These are phyloP conservation scores for Drosophila erecta DNA, from an alignment of 1,140 invertebrate genomes.

Conservation along the genomic window DNA sequence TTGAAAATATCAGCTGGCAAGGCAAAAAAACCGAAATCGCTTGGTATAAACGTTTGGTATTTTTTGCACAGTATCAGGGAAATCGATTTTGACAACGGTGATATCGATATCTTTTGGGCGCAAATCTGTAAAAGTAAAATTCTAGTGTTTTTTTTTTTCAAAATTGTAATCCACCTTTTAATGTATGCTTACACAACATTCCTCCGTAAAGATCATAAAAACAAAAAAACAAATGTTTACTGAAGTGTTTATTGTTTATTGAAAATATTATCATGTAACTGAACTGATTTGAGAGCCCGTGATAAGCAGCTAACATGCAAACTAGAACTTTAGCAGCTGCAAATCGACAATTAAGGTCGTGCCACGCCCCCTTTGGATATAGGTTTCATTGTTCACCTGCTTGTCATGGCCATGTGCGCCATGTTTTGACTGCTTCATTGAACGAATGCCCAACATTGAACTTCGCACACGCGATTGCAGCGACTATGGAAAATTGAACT, in stretches of 20 bases:
- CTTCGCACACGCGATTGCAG: slow-evolving; percentile 33
- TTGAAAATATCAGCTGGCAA: background rate
- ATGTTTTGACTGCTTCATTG: slow-evolving; percentile 73
- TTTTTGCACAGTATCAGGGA: background rate
- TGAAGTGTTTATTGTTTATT: no score
- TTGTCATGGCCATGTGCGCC: slow-evolving; percentile 64
- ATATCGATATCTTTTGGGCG: background rate
- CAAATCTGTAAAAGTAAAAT: no score
- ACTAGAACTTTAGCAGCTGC: slow-evolving; percentile 52
- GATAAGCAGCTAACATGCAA: slow-evolving; percentile 60
- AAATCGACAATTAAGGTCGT: slow-evolving; percentile 71
- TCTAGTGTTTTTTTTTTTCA: background rate
- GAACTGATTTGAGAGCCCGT: slow-evolving; percentile 33
- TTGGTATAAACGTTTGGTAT: background rate
- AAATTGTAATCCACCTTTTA: background rate
- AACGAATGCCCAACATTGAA: slow-evolving; percentile 59
- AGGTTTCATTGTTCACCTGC: slow-evolving; percentile 27
- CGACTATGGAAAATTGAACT: slow-evolving; percentile 11
- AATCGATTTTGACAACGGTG: no score
- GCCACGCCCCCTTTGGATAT: slow-evolving; percentile 12
- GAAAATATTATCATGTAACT: slow-evolving; percentile 5
- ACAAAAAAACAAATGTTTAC: background rate
- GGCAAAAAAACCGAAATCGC: background rate
- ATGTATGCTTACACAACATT: background rate
- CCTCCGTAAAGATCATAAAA: background rate